Evolutionary conservation across 2,113 vertebrate genomes (phyloP).

Genomic region (Eira barbara): DNA sequence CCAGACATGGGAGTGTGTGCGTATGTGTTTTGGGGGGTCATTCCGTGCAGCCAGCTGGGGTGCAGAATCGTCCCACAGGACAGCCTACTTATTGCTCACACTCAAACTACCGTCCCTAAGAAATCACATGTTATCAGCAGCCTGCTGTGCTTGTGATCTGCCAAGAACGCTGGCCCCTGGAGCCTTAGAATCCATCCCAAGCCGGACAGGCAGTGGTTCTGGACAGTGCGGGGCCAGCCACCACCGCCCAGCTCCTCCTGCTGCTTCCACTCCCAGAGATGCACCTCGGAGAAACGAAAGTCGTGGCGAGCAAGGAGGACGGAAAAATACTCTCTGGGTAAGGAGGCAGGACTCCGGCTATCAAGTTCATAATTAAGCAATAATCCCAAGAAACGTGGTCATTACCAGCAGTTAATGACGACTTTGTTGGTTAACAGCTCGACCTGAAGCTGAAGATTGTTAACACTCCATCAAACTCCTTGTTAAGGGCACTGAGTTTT

Average conservation of each 20-base stretch:
- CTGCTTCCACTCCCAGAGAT: neutral
- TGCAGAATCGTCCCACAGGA: neutral
- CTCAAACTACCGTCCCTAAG: neutral
- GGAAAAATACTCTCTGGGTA: conserved; percentile 62
- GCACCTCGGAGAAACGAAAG: neutral
- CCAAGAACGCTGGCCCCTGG: conserved; percentile 3
- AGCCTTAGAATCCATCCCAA: neutral
- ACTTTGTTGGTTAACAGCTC: conserved; percentile 87
- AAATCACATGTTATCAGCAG: neutral
- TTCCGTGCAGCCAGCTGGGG: neutral
- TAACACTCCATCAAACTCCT: conserved; percentile 89
- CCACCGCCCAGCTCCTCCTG: neutral
- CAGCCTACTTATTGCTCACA: neutral
- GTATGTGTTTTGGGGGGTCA: neutral
- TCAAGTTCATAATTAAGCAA: conserved; percentile 79
- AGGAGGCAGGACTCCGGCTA: conserved; percentile 60
- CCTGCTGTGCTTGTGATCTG: neutral
- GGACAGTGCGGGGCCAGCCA: neutral
- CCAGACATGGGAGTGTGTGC: accelerated
- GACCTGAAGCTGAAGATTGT: conserved; percentile 84
- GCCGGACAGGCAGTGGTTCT: neutral
- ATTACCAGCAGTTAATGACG: conserved; percentile 85
- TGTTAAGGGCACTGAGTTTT: conserved; percentile 83
- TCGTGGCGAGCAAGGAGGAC: neutral
- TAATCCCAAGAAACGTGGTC: conserved; percentile 77